phyloP scores from a whole-genome alignment of 2,888 invertebrate species.

The Catocala nupta region DNA sequence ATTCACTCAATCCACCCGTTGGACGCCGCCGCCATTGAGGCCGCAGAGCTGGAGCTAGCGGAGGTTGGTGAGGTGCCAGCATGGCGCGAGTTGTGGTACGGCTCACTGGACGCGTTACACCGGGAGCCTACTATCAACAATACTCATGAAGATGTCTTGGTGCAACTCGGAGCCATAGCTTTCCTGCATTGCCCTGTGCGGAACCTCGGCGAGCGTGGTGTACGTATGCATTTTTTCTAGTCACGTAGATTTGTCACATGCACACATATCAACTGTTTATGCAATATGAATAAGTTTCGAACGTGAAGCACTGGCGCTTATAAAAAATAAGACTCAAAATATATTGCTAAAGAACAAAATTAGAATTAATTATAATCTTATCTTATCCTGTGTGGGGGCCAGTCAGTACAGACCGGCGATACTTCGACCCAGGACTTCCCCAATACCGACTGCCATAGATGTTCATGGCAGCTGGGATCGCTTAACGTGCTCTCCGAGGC shows the following conservation, averaged over 20 bases:
- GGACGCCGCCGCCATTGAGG: slow-evolving; percentile 39
- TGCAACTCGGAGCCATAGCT: slow-evolving; percentile 92
- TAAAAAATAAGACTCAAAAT: too few species aligned
- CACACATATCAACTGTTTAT: slow-evolving; percentile 3
- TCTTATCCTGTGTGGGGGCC: too few species aligned
- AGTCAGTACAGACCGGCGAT: too few species aligned
- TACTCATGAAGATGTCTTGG: slow-evolving; percentile 92
- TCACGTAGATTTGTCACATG: too few species aligned
- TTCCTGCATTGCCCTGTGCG: slow-evolving; percentile 94
- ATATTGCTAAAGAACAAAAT: too few species aligned
- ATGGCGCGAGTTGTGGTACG: slow-evolving; percentile 89
- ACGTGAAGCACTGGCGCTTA: too few species aligned
- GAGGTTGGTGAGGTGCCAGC: slow-evolving; percentile 78
- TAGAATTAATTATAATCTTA: too few species aligned
- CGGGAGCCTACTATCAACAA: slow-evolving; percentile 89
- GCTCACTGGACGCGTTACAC: slow-evolving; percentile 76
- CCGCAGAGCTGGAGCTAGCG: slow-evolving; percentile 55
- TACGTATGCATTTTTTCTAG: slow-evolving; percentile 62
- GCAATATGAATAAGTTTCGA: too few species aligned
- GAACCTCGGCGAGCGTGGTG: slow-evolving; percentile 91
- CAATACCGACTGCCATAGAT: too few species aligned
- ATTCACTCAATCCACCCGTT: slow-evolving; percentile 15
- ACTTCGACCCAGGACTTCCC: too few species aligned
- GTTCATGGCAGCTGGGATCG: too few species aligned
- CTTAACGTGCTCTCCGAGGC: too few species aligned